Conservation (phyloP, 2,113 vertebrate genomes). For the Potamarius usumacintae region DNA sequence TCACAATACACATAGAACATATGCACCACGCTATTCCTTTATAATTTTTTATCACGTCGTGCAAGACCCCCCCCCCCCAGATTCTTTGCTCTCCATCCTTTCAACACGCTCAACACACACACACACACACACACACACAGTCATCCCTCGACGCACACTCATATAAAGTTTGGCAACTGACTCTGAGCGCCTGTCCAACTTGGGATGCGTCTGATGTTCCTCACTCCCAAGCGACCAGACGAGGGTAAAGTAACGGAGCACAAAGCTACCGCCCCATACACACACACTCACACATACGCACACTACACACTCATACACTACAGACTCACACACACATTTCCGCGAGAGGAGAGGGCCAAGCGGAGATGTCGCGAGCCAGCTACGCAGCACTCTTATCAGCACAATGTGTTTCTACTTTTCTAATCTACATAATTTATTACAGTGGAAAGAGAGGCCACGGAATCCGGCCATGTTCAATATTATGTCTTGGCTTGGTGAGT, state of each 20-base stretch:
- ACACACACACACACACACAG: slow-evolving; percentile 43
- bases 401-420: slow-evolving; percentile 75
- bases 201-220: slow-evolving; percentile 51
- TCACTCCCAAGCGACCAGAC: slow-evolving; percentile 53
- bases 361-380: slow-evolving; percentile 59
- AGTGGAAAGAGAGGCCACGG: slow-evolving; percentile 66
- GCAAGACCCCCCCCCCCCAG: slow-evolving; percentile 5
- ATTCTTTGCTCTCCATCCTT: slow-evolving; percentile 17
- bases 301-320: slow-evolving; percentile 25
- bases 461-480: slow-evolving; percentile 76
- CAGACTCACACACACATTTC: slow-evolving; percentile 38
- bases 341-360: slow-evolving; percentile 30
- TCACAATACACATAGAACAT: slow-evolving; percentile 28
- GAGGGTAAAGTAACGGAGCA: slow-evolving; percentile 39
- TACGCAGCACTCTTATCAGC: slow-evolving; percentile 69
- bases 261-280: slow-evolving; percentile 29
- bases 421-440: slow-evolving; percentile 78
- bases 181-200: slow-evolving; percentile 40
- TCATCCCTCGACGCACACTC: slow-evolving; percentile 55
- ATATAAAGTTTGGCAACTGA: slow-evolving; percentile 45
- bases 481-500: slow-evolving; percentile 70
- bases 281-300: slow-evolving; percentile 6
- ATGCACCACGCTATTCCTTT: background rate
- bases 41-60: background rate
- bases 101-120: slow-evolving; percentile 17